Evolutionary conservation across 2,113 vertebrate species (phyloP), one percentile per base, ranked within the genome.

Genomic region (Anseranas semipalmata): DNA sequence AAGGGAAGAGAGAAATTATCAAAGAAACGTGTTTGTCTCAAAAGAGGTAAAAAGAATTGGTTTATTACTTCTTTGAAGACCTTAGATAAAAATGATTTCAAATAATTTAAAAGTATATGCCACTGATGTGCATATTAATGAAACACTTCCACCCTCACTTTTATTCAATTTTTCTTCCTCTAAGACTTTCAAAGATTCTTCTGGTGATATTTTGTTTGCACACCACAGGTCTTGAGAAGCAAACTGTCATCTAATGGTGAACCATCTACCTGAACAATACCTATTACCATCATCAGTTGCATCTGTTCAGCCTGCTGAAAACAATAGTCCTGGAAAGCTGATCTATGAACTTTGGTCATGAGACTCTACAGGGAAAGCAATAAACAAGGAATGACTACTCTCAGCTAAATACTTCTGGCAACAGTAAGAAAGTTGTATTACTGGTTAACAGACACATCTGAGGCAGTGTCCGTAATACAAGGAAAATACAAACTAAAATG

Each of bases 171-270:
- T 87, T 84, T 55, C 11, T 73, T 70, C 35, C 20, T 50, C n/a
- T 24, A 33, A 41, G 8, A 33, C 19, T 9, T 90, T 87, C 41
- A 75, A n/a, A 65, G 10, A 80, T 72, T 67, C 52, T 32, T 56
- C 59, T 66, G 17, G 15, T 48, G 46, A 22, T 41, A 55, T 46
- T 81, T 35, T 16, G 20, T 33, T 85, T 56, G 60, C 8, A 5
- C 4, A 66, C 43, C 1, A 1, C 2, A 62, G 17, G 0, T 72
- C 78, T 50, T 67, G 39, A 90, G 22, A 7, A 16, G n/a, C 1
- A 3, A 81, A 53, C 7, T 0, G 1, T 10, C 12, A 45, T 12
- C 7, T 46, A 55, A 68, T 7, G 25, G 43, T 28, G 16, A 76
- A 73, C 5, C 5, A 25, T 22, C 14, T 37, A 65, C 12, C 12